Evolutionary conservation across 2,113 vertebrate species (phyloP), one percentile per base, ranked within the genome.

Genomic region (Urocynchramus pylzowi): DNA sequence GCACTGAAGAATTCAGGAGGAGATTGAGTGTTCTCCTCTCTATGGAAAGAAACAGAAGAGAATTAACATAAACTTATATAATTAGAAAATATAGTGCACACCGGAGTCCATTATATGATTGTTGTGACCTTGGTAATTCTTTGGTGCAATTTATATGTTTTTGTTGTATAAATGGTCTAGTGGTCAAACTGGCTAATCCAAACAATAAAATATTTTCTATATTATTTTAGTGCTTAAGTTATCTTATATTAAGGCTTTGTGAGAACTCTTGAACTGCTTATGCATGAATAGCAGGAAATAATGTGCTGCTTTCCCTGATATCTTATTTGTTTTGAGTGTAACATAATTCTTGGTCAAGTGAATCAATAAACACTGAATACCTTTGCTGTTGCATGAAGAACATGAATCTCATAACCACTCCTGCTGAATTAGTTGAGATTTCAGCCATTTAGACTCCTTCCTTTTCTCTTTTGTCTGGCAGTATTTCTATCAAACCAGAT

Each of bases 301-400:
- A 89, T 87, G 20, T 57, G 69, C 79, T 88, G 39, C 79, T 90
- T 95, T 81, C 50, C 35, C 70, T 59, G 59, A 35, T 74, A 35
- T 37, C 39, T 69, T 78, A 30, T 90, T 96, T 95, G 41, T 79
- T 68, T 60, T 81, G 39, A n/a, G 19, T 47, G 24, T 44, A 60
- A 15, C 44, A 41, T 41, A 95, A 95, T n/a, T 85, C 41, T 23
- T 68, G 60, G 74, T 69, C 71, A 95, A 94, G 42, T 27, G 80
- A 86, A 93, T 95, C 81, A 93, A 91, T 90, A 94, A 95, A n/a
- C 71, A 83, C 37, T 56, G 77, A 93, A 73, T 70, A 57, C 22
- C 60, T 93, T 81, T 89, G 42, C 39, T 83, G 53, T 44, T 85
- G 11, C 45, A 47, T 33, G 49, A 95, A 50, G 47, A 87, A 84